Conservation (phyloP, 2,113 vertebrate species). For the Catharus fuscescens region DNA sequence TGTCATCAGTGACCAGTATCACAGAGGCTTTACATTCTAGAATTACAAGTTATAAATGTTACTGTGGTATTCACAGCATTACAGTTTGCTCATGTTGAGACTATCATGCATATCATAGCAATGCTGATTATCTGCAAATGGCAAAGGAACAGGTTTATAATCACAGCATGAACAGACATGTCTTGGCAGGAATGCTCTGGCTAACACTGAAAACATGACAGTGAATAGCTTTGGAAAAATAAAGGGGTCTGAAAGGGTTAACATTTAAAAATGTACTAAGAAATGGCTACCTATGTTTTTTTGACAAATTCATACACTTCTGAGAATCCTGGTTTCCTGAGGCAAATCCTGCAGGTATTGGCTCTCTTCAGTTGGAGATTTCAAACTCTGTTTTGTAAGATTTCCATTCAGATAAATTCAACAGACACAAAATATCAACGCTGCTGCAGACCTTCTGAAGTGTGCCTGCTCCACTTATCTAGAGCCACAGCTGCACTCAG, state of each 20-base stretch:
- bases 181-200: neutral
- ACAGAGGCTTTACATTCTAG: neutral
- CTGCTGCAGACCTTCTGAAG: neutral
- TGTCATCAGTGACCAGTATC: neutral
- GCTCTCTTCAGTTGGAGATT: neutral
- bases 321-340: neutral
- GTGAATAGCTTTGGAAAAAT: neutral
- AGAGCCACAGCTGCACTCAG: slow-evolving; percentile 50
- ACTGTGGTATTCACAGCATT: neutral
- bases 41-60: slow-evolving; percentile 10
- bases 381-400: slow-evolving; percentile 22
- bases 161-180: neutral
- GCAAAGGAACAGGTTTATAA: neutral
- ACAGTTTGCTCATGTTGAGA: neutral
- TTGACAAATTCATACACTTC: neutral
- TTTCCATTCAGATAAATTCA: slow-evolving; percentile 56
- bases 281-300: neutral
- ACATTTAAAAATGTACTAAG: neutral
- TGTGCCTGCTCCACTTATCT: slow-evolving; percentile 48
- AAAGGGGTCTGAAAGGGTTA: neutral
- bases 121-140: neutral
- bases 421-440: slow-evolving; percentile 23
- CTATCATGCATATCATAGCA: neutral
- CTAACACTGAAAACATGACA: neutral
- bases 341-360: slow-evolving; percentile 1